Conservation (phyloP, 2,797 vertebrate species). For the Cuniculus paca region DNA sequence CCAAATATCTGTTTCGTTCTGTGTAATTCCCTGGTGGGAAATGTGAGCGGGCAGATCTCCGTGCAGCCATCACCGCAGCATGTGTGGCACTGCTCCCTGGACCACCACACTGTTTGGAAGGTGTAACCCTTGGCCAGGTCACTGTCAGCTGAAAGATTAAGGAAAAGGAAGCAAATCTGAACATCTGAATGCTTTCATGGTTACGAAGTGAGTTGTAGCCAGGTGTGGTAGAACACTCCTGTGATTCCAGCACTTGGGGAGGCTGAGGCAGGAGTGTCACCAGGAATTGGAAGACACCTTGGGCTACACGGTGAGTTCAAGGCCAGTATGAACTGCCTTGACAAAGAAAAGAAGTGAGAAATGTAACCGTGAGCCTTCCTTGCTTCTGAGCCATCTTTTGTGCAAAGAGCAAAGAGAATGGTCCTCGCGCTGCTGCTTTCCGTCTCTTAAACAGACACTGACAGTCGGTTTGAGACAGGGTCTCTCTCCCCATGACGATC, state of each 20-base stretch:
- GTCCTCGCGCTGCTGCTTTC: not conserved
- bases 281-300: not conserved
- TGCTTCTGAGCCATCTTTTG: slow-evolving; percentile 27
- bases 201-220: not conserved
- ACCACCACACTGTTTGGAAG: not conserved
- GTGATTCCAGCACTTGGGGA: not conserved
- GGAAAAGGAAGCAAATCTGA: not conserved
- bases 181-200: not conserved
- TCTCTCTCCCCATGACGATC: not conserved
- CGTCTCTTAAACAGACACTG: not conserved
- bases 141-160: not conserved
- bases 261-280: not conserved
- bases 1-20: not conserved
- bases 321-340: not conserved
- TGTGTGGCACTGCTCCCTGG: not conserved
- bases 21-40: not conserved
- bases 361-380: not conserved
- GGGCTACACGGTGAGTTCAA: not conserved
- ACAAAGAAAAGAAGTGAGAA: not conserved
- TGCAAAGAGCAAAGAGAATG: not conserved
- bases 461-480: not conserved
- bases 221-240: not conserved
- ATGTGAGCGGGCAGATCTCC: not conserved
- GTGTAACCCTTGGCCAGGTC: not conserved
- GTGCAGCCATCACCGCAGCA: not conserved